Base-by-base conservation (phyloP, 2,888 invertebrate genomes). In the Parnassius smintheus region DNA sequence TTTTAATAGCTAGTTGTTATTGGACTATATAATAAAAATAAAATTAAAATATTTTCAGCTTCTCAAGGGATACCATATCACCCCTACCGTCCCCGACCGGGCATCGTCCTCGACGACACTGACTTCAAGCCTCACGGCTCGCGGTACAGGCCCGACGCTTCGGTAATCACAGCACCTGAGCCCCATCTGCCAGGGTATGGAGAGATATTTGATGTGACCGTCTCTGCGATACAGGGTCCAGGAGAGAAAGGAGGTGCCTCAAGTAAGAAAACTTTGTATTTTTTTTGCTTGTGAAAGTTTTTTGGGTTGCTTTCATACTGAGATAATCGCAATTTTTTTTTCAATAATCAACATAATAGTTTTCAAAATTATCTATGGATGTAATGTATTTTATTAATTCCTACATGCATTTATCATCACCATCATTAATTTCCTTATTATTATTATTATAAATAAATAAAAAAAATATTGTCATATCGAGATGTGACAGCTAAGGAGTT, bases 131-230 rank as follows among this genome's bases (percentile, higher is more conserved):
- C 95, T 0, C 94, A 94, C 35, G 93, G 94, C 0, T 83, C 91
- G 1, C 75, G 93, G 72, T 69, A 82, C 54, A 80, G 75, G 11
- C 71, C 73, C 0, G 92, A 79, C 54, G 85, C 84, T 0, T 82
- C 92, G 45, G 85, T 93, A 8, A 92, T 93, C 59, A 91, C 93
- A 0, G 93, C 93, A 0, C 75, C 79, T 0, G 84, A 85, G 56
- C 78, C 79, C 75, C 88, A 78, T 51, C 81, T 72, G 51, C 91
- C 80, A 0, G 87, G 85, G 0, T 94, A 94, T 75, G 96, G 95
- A 9, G 97, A 97, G 81, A 96, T 96, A 62, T 97, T 97, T 75
- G 97, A 97, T 74, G 95, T 97, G 0, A 97, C 97, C 0, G 95
- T 97, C 0, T 96, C 97, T 0, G 97, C 97, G 1, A 95, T 97